A percentile compares a stretch with the other conserved stretches of the same genome.
phyloP scores from a whole-genome alignment of 2,888 invertebrate species.

The Syrphus vitripennis region DNA sequence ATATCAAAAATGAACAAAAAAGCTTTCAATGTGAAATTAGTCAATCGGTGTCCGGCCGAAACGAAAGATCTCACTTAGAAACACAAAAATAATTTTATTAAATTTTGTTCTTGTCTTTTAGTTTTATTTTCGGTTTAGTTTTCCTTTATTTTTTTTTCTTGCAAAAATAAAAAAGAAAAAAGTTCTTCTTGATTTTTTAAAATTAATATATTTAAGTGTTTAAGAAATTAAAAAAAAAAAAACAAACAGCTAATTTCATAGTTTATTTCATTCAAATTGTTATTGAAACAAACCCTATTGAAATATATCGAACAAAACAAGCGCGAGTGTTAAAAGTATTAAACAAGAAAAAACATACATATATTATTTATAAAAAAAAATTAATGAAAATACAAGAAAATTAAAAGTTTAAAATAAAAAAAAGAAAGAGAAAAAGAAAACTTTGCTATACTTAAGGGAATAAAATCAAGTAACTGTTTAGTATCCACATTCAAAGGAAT shows the following conservation, averaged over 20 bases:
- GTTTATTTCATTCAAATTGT: slow-evolving; percentile 51
- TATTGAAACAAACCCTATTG: slow-evolving; percentile 46
- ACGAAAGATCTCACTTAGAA: slow-evolving; percentile 79
- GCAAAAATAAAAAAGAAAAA: not conserved
- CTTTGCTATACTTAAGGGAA: slow-evolving; percentile 1
- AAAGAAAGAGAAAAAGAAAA: not conserved
- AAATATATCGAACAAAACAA: slow-evolving; percentile 40
- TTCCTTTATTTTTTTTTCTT: slow-evolving; percentile 37
- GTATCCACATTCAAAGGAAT: not conserved
- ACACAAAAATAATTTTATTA: slow-evolving; percentile 50
- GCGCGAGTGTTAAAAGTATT: slow-evolving; percentile 1
- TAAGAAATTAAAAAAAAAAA: not conserved
- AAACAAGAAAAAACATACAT: not conserved
- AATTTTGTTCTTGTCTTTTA: slow-evolving; percentile 63
- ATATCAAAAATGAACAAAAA: slow-evolving; percentile 55
- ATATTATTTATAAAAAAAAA: no score
- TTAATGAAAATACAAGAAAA: slow-evolving; percentile 10
- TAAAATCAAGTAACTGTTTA: not conserved
- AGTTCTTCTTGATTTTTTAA: slow-evolving; percentile 16
- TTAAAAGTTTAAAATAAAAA: slow-evolving; percentile 22
- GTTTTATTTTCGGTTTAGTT: slow-evolving; percentile 58
- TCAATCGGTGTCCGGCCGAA: slow-evolving; percentile 82
- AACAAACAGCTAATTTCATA: slow-evolving; percentile 26
- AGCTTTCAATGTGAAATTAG: slow-evolving; percentile 76
- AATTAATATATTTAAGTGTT: not conserved